Conservation (phyloP, 2,888 invertebrate genomes). For the Empis livida region DNA sequence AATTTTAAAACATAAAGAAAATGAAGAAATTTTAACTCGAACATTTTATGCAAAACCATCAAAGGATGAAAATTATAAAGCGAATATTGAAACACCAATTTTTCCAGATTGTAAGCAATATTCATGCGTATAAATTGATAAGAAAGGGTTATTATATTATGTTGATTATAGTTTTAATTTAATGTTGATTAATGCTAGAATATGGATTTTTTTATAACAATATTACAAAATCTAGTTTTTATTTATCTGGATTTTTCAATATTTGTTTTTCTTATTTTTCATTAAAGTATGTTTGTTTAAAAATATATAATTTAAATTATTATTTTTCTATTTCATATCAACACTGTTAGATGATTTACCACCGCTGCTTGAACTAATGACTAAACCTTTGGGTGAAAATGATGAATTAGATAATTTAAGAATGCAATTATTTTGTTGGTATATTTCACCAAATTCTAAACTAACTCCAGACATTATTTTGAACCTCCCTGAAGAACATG, state of each 20-base stretch:
- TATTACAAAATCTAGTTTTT: no score
- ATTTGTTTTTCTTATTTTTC: no score
- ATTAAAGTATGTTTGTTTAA: not conserved
- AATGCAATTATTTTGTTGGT: not conserved
- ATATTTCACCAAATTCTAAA: no score
- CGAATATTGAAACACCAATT: not conserved
- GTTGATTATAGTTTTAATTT: no score
- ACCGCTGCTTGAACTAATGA: not conserved
- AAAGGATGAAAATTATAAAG: not conserved
- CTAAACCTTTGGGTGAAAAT: not conserved
- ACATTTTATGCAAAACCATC: not conserved
- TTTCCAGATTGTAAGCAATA: not conserved
- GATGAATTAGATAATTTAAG: not conserved
- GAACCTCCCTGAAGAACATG: no score
- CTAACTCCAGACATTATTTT: no score
- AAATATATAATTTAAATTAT: not conserved
- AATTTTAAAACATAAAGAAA: not conserved
- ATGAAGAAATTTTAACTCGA: not conserved
- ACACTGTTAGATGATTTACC: not conserved
- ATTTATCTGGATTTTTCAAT: no score
- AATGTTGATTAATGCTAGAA: no score
- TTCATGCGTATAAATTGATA: no score
- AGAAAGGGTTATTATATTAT: no score
- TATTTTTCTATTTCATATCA: not conserved
- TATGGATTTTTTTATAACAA: no score